phyloP scores from a whole-genome alignment of 2,113 vertebrate genomes.

The mouse (Mus musculus) region DNA sequence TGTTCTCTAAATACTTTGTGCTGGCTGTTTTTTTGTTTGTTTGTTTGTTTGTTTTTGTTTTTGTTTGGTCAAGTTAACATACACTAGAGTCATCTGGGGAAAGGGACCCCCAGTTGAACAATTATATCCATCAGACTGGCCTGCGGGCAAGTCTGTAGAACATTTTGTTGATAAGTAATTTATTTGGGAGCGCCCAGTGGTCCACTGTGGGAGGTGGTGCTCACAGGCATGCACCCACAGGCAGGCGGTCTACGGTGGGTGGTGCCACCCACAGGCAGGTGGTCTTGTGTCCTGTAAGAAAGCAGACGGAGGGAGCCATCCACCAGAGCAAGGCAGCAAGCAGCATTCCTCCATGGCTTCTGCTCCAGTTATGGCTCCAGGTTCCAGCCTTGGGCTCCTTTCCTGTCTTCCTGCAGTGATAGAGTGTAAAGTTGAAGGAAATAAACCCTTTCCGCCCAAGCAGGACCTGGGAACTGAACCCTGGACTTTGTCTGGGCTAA shows the following conservation, averaged over 20 bases:
- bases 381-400: not conserved
- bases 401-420: not conserved
- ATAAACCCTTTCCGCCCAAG: not conserved
- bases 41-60: not conserved
- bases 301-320: not conserved
- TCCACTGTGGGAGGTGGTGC: not conserved
- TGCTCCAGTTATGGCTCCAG: not conserved
- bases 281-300: not conserved
- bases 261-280: not conserved
- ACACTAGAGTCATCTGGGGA: not conserved
- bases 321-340: not conserved
- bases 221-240: not conserved
- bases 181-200: not conserved
- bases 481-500: not conserved
- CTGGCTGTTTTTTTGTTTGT: not conserved
- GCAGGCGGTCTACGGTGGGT: too few species aligned
- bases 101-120: not conserved
- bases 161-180: not conserved
- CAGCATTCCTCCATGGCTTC: not conserved
- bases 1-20: not conserved
- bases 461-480: not conserved
- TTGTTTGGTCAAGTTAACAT: not conserved
- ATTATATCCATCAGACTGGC: not conserved
- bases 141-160: not conserved
- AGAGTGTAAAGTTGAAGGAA: too few species aligned